Base-by-base conservation (phyloP, 2,113 vertebrate genomes). In the Propithecus coquereli region DNA sequence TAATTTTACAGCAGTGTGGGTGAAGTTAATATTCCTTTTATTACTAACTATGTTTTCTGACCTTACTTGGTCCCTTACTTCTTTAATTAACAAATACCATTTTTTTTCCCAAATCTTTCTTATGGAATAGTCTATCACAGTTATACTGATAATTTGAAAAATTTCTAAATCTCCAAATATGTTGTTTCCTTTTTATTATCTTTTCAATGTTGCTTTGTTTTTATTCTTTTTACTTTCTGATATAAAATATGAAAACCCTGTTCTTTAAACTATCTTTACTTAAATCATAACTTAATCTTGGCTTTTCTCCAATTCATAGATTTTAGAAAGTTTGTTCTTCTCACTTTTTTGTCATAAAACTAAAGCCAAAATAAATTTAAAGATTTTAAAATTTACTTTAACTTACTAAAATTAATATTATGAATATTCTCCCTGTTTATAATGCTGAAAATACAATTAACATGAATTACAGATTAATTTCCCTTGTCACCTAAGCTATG, bases 401-500 rank as follows among this genome's bases (percentile, higher is more conserved):
- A 45, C 30, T 52, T 94, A 71, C 14, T 87, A 52, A 88, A 88
- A 82, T 74, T 22, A 80, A 90, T 71, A 66, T 63, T 84, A 71
- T 74, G 9, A 92, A 85, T 61, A 83, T n/a, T 92, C 18, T 88
- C 1, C 9, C 6, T 74, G 3, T 40, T 93, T 87, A 40, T 50
- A 57, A 77, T 87, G 54, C 65, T 73, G 6, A 87, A 88, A 90
- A 77, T 63, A 57, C 3, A 87, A 61, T 50, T 71, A 95, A 71
- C n/a, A 76, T 45, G 52, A 94, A 85, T 84, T 93, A 63, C 14
- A 59, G 34, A 76, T 80, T 91, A 68, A 91, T 95, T 94, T 95
- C 27, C 37, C 30, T 81, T 88, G 6, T 66, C 91, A 71, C 0
- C 8, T 73, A 90, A 73, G 7, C 6, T 57, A 65, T 84, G 11